These are phyloP conservation scores for Brachionus manjavacas DNA, from an alignment of 1,140 invertebrate species.

Conservation along the genomic window DNA sequence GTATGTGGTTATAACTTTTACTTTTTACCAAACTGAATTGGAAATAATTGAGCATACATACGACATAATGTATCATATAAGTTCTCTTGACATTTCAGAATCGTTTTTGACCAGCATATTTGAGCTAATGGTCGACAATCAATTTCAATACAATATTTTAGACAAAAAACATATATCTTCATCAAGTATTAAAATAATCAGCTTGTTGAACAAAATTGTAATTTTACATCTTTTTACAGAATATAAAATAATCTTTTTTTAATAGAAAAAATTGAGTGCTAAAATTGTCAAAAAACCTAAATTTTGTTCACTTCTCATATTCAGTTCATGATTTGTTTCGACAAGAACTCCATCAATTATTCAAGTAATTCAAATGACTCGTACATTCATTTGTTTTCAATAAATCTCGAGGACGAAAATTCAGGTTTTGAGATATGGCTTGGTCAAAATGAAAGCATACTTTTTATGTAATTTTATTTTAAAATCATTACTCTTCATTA, in stretches of 20 bases:
- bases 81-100: neutral
- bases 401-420: neutral
- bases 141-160: neutral
- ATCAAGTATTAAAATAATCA: neutral
- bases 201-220: neutral
- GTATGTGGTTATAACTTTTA: neutral
- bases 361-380: neutral
- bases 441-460: neutral
- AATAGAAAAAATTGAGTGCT: constrained; percentile 20
- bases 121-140: neutral
- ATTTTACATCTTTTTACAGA: neutral
- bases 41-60: neutral
- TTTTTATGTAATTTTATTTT: neutral
- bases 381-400: constrained; percentile 6
- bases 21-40: neutral
- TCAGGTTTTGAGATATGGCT: constrained; percentile 23
- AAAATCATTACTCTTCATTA: too few species aligned
- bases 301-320: neutral
- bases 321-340: constrained; percentile 11
- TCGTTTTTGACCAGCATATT: neutral
- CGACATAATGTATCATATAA: neutral
- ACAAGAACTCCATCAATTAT: neutral
- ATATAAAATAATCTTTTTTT: neutral
- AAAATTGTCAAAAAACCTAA: neutral
- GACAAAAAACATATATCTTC: neutral